Conservation (phyloP, 2,888 invertebrate species). For the Apamea epomidion region DNA sequence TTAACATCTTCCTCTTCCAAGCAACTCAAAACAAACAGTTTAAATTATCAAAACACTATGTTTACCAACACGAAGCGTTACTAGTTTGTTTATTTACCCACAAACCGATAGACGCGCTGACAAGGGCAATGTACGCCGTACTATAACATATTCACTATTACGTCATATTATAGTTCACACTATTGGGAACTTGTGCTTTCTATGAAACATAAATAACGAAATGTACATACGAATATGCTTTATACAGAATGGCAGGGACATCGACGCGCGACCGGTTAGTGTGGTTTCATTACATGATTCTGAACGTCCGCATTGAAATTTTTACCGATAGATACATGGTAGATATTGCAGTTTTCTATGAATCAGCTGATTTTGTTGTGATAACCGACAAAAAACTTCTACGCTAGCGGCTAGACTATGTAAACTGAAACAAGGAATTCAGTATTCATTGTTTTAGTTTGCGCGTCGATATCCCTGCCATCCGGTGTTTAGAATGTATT, state of each 20-base stretch:
- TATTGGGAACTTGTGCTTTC: conserved; percentile 10
- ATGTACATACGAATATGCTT: too few relatives aligned
- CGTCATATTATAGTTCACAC: conserved; percentile 48
- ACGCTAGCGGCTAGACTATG: too few relatives aligned
- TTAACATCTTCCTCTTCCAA: not conserved
- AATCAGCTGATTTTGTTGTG: too few relatives aligned
- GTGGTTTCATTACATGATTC: not conserved
- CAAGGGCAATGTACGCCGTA: conserved; percentile 46
- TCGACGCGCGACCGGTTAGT: too few relatives aligned
- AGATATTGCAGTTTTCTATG: too few relatives aligned
- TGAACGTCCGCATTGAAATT: not conserved
- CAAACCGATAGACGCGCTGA: conserved; percentile 33
- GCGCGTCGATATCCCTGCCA: too few relatives aligned
- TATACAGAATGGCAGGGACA: too few relatives aligned
- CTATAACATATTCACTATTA: conserved; percentile 57
- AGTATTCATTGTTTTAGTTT: too few relatives aligned
- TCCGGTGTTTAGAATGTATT: too few relatives aligned
- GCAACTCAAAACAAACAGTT: conserved; percentile 29
- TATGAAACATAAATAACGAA: not conserved
- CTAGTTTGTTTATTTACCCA: conserved; percentile 50
- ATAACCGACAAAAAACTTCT: too few relatives aligned
- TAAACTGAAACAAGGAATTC: too few relatives aligned
- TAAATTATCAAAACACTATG: conserved; percentile 20
- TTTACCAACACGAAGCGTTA: conserved; percentile 32
- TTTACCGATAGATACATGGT: not conserved